These are phyloP conservation scores for Ochotona curzoniae DNA, from an alignment of 2,113 vertebrate species.

Conservation along the genomic window DNA sequence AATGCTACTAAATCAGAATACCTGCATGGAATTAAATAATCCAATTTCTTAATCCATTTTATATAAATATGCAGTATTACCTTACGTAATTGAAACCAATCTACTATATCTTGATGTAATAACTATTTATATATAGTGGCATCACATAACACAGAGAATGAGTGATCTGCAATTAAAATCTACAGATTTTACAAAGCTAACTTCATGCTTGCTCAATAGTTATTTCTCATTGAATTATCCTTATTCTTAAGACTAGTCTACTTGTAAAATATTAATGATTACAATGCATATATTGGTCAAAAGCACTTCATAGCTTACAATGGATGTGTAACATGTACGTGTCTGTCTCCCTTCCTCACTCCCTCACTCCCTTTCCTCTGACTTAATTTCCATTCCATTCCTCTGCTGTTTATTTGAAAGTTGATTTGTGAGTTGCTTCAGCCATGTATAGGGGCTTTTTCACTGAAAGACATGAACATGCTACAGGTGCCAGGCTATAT, in stretches of 20 bases:
- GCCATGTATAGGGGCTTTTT: background rate
- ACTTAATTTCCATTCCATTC: no score
- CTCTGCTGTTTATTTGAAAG: background rate
- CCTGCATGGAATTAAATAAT: constrained; percentile 4
- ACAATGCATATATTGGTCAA: constrained; percentile 38
- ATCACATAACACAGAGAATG: background rate
- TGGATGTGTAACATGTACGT: background rate
- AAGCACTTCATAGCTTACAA: background rate
- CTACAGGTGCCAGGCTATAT: background rate
- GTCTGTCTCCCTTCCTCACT: background rate
- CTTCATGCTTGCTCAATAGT: background rate
- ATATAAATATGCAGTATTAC: constrained; percentile 28
- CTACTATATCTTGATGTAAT: background rate
- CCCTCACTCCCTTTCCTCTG: background rate
- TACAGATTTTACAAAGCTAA: constrained; percentile 26
- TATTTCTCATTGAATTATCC: constrained; percentile 54
- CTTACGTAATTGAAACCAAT: background rate
- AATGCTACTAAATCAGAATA: background rate
- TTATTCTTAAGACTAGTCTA: constrained; percentile 62
- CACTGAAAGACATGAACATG: constrained; percentile 17
- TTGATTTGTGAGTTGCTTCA: constrained; percentile 8
- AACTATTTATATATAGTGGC: constrained; percentile 12
- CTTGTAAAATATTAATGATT: constrained; percentile 58
- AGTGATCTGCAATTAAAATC: constrained; percentile 19
- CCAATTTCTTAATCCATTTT: constrained; percentile 8